phyloP scores from a whole-genome alignment of 2,888 invertebrate genomes.

The Epiblema foenella region DNA sequence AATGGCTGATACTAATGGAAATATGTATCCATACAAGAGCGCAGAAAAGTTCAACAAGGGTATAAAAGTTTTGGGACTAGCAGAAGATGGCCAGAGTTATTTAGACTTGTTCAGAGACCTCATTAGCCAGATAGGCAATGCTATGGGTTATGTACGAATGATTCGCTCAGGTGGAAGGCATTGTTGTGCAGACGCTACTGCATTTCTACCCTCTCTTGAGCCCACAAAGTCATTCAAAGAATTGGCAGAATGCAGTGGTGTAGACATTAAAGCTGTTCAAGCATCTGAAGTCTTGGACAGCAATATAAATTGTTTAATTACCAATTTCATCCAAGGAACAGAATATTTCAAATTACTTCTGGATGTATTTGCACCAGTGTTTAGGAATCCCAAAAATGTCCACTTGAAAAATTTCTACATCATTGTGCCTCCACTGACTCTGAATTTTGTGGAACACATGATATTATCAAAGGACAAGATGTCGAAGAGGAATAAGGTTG shows the following conservation, averaged over 20 bases:
- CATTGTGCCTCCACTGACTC: conserved; percentile 95
- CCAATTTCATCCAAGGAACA: conserved; percentile 95
- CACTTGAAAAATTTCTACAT: conserved; percentile 97
- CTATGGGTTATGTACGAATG: conserved; percentile 97
- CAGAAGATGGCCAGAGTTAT: conserved; percentile 93
- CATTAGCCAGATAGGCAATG: conserved; percentile 97
- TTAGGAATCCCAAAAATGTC: conserved; percentile 93
- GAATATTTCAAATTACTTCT: conserved; percentile 95
- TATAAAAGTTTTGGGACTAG: conserved; percentile 93
- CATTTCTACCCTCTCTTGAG: conserved; percentile 93
- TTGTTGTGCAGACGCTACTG: conserved; percentile 95
- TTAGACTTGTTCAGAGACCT: conserved; percentile 96
- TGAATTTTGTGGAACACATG: conserved; percentile 97
- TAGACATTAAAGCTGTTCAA: conserved; percentile 85
- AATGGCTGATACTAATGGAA: conserved; percentile 86
- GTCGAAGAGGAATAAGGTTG: conserved; percentile 94
- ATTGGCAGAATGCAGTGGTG: conserved; percentile 84
- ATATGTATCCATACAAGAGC: conserved; percentile 93
- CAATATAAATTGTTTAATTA: conserved; percentile 90
- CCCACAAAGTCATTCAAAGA: conserved; percentile 86
- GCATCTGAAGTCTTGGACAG: conserved; percentile 90
- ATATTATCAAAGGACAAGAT: conserved; percentile 96
- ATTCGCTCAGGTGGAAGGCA: conserved; percentile 97
- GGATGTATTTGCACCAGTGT: conserved; percentile 95
- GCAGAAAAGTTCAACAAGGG: conserved; percentile 97